Percentiles rank a stretch among this genome's conserved stretches.
Evolutionary conservation across 2,113 vertebrate genomes (phyloP).

Genomic region (Cricetomys ansorgei): DNA sequence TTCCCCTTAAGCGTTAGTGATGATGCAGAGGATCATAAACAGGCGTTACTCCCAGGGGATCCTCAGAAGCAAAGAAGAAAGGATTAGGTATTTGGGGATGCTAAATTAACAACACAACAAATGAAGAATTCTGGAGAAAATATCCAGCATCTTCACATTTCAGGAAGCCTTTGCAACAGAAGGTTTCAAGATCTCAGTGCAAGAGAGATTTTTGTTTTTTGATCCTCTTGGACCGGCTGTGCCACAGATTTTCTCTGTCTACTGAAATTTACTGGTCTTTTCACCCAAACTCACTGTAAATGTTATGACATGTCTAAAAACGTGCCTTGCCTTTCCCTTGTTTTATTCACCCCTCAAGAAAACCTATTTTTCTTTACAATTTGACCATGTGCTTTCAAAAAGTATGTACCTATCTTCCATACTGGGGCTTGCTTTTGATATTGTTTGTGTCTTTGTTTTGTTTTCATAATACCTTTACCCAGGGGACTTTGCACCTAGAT

Average conservation of each 20-base stretch:
- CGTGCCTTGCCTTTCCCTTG: slow-evolving; percentile 40
- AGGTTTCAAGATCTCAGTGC: slow-evolving; percentile 37
- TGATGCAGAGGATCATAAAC: not conserved
- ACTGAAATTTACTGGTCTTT: slow-evolving; percentile 78
- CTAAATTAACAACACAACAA: not conserved
- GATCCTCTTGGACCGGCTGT: slow-evolving; percentile 27
- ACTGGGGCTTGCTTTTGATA: not conserved
- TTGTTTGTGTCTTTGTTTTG: not conserved
- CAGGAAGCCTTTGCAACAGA: slow-evolving; percentile 54
- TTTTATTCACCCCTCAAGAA: slow-evolving; percentile 34
- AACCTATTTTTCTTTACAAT: slow-evolving; percentile 65
- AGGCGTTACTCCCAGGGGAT: no score
- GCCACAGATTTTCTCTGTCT: slow-evolving; percentile 67
- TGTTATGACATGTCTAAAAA: slow-evolving; percentile 77
- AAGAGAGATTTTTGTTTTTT: slow-evolving; percentile 39
- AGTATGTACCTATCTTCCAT: not conserved
- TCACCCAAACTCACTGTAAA: slow-evolving; percentile 76
- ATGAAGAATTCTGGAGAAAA: not conserved
- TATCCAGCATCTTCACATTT: slow-evolving; percentile 29
- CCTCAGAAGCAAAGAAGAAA: not conserved
- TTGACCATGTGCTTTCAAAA: slow-evolving; percentile 60
- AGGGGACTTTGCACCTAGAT: no score
- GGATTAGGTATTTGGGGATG: not conserved
- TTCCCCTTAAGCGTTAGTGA: not conserved
- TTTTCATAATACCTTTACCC: no score